Conservation (phyloP, 2,797 vertebrate genomes). For the Bradypodion ventrale region DNA sequence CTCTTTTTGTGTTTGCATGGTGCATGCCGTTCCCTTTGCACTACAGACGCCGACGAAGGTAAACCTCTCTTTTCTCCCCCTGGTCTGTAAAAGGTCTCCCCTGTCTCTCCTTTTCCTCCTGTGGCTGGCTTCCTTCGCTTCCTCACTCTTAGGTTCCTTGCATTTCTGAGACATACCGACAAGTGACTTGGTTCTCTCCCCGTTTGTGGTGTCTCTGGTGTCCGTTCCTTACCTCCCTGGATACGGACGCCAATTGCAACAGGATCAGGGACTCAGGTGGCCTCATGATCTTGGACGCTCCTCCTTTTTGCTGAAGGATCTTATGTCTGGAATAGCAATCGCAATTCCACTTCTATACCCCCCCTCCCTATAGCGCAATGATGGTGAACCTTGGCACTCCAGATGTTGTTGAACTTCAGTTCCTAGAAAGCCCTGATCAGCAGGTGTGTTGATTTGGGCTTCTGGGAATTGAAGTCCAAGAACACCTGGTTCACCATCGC, state of each 20-base stretch:
- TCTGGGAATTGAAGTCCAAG: too few species aligned
- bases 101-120: neutral
- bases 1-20: constrained; percentile 90
- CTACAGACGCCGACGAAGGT: constrained; percentile 95
- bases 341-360: too few species aligned
- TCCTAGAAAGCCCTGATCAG: too few species aligned
- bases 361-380: too few species aligned
- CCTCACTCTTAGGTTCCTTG: neutral
- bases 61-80: constrained; percentile 76
- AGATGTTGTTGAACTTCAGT: too few species aligned
- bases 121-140: accelerated
- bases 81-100: neutral
- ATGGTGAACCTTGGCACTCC: too few species aligned
- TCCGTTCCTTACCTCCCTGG: too few species aligned
- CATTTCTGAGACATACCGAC: neutral
- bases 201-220: neutral
- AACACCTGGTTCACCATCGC: too few species aligned
- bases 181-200: neutral
- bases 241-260: neutral
- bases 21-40: constrained; percentile 92
- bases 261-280: neutral
- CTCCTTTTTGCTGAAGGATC: neutral
- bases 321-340: too few species aligned
- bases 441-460: too few species aligned
- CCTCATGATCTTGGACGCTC: neutral